Conservation (phyloP, 2,888 invertebrate species). For the Graphium colonna region DNA sequence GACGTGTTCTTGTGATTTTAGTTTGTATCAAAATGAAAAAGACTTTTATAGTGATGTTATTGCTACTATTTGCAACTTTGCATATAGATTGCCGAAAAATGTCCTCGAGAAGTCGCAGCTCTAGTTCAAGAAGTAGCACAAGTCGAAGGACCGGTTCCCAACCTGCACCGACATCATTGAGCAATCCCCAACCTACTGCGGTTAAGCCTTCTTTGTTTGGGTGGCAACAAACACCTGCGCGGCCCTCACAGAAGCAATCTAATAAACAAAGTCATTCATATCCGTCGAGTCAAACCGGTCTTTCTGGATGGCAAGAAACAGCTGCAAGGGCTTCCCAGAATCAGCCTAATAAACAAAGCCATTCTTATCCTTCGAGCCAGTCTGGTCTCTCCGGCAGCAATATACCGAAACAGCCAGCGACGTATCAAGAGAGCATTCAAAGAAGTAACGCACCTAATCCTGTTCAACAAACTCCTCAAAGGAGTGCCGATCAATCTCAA, state of each 20-base stretch:
- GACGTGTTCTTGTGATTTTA: constrained; percentile 5
- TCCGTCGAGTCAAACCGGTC: constrained; percentile 60
- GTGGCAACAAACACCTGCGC: constrained; percentile 64
- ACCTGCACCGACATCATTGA: constrained; percentile 64
- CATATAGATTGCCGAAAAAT: constrained; percentile 51
- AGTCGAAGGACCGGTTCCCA: constrained; percentile 54
- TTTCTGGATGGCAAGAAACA: constrained; percentile 69
- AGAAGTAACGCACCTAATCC: constrained; percentile 44
- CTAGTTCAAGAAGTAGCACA: constrained; percentile 55
- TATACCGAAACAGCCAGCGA: constrained; percentile 45
- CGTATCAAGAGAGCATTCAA: constrained; percentile 58
- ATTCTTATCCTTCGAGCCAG: constrained; percentile 63
- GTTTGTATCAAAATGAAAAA: constrained; percentile 41
- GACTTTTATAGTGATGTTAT: constrained; percentile 37
- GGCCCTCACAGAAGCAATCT: constrained; percentile 45
- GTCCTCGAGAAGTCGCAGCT: constrained; percentile 60
- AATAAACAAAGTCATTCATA: constrained; percentile 54
- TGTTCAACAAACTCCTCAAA: constrained; percentile 38
- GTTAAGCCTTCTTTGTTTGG: constrained; percentile 55
- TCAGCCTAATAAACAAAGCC: constrained; percentile 43
- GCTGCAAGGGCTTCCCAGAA: constrained; percentile 48
- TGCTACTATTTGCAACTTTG: constrained; percentile 39
- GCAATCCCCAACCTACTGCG: constrained; percentile 53
- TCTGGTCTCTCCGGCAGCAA: constrained; percentile 58
- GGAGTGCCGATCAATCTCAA: constrained; percentile 20